Conservation (phyloP, 2,888 invertebrate genomes). For the Drosophila ezoana region DNA sequence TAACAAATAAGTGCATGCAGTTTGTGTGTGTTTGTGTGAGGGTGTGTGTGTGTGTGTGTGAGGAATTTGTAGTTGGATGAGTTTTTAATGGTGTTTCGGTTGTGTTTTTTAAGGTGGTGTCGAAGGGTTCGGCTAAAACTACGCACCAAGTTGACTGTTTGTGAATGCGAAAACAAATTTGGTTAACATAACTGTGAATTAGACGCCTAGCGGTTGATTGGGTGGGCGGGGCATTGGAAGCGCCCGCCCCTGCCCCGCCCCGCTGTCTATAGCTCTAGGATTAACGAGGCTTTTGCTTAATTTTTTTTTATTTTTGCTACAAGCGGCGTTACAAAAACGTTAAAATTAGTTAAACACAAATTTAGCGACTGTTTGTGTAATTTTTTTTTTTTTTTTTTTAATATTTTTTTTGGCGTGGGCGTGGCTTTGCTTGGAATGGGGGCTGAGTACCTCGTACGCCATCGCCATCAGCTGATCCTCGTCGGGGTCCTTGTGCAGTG, state of each 20-base stretch:
- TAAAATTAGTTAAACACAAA: constrained; percentile 51
- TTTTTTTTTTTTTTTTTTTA: not conserved
- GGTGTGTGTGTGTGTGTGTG: too few species aligned
- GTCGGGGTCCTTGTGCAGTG: constrained; percentile 87
- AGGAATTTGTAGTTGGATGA: constrained; percentile 2
- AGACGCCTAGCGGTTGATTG: constrained; percentile 50
- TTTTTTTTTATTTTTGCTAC: constrained; percentile 11
- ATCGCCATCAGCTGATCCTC: constrained; percentile 88
- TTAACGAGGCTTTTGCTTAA: constrained; percentile 24
- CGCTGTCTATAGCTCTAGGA: constrained; percentile 32
- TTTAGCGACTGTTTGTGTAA: constrained; percentile 20
- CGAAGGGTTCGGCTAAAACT: constrained; percentile 53
- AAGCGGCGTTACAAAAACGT: constrained; percentile 16
- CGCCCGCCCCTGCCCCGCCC: constrained; percentile 22
- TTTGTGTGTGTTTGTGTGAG: not conserved
- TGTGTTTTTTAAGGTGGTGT: constrained; percentile 1
- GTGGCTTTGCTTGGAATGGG: constrained; percentile 32
- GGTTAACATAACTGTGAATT: constrained; percentile 63
- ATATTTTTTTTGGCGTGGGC: constrained; percentile 16
- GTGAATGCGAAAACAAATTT: constrained; percentile 33
- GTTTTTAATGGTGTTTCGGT: not conserved
- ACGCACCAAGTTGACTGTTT: constrained; percentile 64
- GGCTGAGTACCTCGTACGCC: constrained; percentile 87
- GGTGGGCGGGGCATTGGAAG: constrained; percentile 11
- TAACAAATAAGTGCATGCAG: constrained; percentile 35